Evolutionary conservation across 1,140 invertebrate species (phyloP).

Genomic region (Calliphora vicina): DNA sequence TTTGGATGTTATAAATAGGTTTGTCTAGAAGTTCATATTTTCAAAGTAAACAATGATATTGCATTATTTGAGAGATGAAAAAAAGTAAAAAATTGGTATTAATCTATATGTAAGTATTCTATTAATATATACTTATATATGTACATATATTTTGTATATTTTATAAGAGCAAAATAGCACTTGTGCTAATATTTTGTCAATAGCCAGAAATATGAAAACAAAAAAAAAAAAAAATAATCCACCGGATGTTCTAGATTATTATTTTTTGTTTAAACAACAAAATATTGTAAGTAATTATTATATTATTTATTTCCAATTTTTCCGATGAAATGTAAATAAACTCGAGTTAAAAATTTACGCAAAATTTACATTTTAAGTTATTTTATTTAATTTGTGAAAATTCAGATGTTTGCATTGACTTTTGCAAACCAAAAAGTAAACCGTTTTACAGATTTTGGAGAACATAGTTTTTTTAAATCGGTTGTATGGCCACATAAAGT

Average conservation of each 20-base stretch:
- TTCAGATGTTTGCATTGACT: too few relatives aligned
- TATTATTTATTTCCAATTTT: neutral
- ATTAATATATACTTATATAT: too few relatives aligned
- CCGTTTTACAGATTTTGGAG: too few relatives aligned
- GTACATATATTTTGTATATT: neutral
- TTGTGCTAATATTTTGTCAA: neutral
- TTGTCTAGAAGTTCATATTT: neutral
- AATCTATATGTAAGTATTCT: too few relatives aligned
- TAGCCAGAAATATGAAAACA: neutral
- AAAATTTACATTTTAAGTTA: neutral
- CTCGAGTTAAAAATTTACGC: too few relatives aligned
- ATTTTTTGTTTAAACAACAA: too few relatives aligned
- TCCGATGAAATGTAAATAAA: neutral
- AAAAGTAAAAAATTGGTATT: too few relatives aligned
- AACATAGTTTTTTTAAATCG: too few relatives aligned
- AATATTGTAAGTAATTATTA: too few relatives aligned
- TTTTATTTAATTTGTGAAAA: neutral
- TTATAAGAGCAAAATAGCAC: too few relatives aligned
- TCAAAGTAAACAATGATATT: neutral
- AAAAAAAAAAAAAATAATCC: neutral
- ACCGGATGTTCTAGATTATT: neutral
- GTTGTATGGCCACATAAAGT: too few relatives aligned
- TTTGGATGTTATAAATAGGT: neutral
- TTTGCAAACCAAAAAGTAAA: too few relatives aligned
- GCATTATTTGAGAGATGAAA: neutral